phyloP scores from a whole-genome alignment of 2,113 vertebrate genomes.

The Mobula birostris region DNA sequence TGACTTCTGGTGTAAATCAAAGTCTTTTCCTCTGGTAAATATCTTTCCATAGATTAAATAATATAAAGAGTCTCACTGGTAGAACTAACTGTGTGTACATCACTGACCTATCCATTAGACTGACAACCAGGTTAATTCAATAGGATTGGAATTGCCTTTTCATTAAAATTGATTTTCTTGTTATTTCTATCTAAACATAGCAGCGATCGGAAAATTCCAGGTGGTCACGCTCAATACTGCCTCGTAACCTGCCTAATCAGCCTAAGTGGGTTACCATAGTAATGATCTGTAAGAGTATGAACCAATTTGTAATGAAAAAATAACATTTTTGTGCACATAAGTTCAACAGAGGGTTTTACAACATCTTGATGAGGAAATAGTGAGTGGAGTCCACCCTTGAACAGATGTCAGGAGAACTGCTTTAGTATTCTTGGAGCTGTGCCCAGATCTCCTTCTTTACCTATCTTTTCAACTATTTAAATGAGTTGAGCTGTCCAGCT shows the following conservation, averaged over 20 bases:
- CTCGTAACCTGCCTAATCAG: constrained; percentile 21
- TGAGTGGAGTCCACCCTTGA: constrained; percentile 72
- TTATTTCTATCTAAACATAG: constrained; percentile 29
- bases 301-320: constrained; percentile 37
- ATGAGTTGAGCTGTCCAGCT: constrained; percentile 78
- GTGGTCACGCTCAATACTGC: constrained; percentile 23
- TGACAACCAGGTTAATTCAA: constrained; percentile 21
- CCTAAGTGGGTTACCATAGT: constrained; percentile 28
- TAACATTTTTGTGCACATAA: constrained; percentile 30
- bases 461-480: constrained; percentile 93
- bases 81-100: constrained; percentile 9
- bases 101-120: not conserved
- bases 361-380: constrained; percentile 35
- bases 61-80: not conserved
- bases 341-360: constrained; percentile 29
- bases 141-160: constrained; percentile 10
- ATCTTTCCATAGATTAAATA: constrained; percentile 11
- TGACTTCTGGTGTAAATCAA: not conserved
- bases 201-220: constrained; percentile 3
- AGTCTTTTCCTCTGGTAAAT: not conserved
- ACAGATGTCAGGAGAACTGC: constrained; percentile 83
- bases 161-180: constrained; percentile 30
- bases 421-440: constrained; percentile 70
- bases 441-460: constrained; percentile 70
- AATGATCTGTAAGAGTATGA: constrained; percentile 32